Evolutionary conservation across 2,113 vertebrate genomes (phyloP).

Genomic region (Cebus imitator): DNA sequence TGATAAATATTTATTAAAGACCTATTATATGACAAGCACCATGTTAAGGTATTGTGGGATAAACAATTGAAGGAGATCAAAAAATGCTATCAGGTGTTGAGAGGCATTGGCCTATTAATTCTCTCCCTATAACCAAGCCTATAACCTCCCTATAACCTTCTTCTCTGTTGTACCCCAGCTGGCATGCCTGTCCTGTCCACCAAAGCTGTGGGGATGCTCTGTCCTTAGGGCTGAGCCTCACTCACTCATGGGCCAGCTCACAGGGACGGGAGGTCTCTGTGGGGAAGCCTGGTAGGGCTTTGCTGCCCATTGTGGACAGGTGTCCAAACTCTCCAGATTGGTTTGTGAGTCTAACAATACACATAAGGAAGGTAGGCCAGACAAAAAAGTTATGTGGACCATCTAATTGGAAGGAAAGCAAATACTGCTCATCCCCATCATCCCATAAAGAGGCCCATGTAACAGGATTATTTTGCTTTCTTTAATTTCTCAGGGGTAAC

Average conservation of each 20-base stretch:
- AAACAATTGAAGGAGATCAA: background rate
- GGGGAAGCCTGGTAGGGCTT: background rate
- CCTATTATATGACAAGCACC: background rate
- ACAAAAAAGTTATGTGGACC: background rate
- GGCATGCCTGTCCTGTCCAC: background rate
- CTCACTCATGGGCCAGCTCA: background rate
- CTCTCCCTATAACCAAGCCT: background rate
- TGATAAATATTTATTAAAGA: background rate
- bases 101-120: background rate
- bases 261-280: background rate
- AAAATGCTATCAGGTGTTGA: background rate
- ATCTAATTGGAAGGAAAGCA: background rate
- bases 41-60: background rate
- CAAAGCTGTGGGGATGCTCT: background rate
- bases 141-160: background rate
- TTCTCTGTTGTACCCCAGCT: fast-evolving
- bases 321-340: background rate
- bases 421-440: background rate
- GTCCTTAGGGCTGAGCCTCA: background rate
- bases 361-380: background rate
- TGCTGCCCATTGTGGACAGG: background rate
- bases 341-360: background rate
- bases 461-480: background rate
- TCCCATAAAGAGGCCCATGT: background rate
- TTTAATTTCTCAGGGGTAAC: background rate